phyloP scores from a whole-genome alignment of 2,888 invertebrate genomes.

The Trachelus tabidus region DNA sequence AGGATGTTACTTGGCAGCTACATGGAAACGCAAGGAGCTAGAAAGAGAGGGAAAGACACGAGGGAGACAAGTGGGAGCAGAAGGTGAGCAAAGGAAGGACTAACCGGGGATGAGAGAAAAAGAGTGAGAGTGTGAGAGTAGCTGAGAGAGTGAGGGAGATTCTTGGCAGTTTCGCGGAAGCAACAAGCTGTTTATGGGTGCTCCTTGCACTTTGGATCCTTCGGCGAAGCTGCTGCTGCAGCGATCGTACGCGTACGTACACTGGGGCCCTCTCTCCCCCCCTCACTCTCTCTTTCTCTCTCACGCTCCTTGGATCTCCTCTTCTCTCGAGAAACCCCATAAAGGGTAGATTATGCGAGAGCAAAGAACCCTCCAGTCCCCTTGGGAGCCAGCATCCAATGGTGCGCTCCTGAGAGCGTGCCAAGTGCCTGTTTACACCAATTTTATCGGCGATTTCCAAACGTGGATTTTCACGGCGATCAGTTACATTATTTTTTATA shows the following conservation, averaged over 20 bases:
- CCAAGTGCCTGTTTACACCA: slow-evolving; percentile 61
- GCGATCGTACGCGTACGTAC: slow-evolving; percentile 9
- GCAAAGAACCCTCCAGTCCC: slow-evolving; percentile 44
- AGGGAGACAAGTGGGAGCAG: neutral
- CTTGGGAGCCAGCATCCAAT: slow-evolving; percentile 39
- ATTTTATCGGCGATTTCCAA: slow-evolving; percentile 61
- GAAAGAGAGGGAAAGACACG: neutral
- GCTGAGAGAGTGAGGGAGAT: slow-evolving; percentile 10
- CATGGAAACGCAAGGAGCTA: neutral
- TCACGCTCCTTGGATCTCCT: slow-evolving; percentile 23
- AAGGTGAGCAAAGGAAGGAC: neutral
- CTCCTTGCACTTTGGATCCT: slow-evolving; percentile 9
- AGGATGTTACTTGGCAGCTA: neutral
- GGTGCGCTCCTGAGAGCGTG: slow-evolving; percentile 47
- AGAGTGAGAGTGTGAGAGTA: neutral
- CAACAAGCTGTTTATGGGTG: slow-evolving; percentile 64
- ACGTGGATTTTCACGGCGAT: neutral
- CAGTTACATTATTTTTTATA: neutral
- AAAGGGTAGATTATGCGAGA: slow-evolving; percentile 44
- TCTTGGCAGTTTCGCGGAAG: slow-evolving; percentile 41
- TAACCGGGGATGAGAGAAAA: neutral
- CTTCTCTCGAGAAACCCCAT: slow-evolving; percentile 3
- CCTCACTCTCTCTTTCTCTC: slow-evolving; percentile 27
- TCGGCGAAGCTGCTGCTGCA: slow-evolving; percentile 6
- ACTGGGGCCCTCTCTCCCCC: slow-evolving; percentile 19